Percentiles rank a stretch among this genome's conserved stretches.
Evolutionary conservation across 2,113 vertebrate genomes (phyloP).

Genomic region (Tamias sibiricus): DNA sequence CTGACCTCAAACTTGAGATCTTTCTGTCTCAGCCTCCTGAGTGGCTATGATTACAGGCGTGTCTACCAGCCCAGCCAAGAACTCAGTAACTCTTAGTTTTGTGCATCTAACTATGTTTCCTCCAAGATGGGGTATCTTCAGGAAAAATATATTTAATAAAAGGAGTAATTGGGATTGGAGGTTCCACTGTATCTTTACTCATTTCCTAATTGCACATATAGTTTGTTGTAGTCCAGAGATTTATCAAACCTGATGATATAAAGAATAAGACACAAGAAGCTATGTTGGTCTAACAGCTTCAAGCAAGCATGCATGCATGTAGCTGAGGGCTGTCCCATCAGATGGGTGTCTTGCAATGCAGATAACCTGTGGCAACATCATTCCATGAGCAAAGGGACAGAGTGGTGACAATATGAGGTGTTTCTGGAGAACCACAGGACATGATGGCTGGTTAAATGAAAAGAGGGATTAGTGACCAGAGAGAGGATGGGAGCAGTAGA

Average conservation of each 20-base stretch:
- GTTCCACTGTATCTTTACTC: background rate
- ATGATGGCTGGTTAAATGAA: background rate
- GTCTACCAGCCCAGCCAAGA: no score
- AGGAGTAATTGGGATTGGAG: background rate
- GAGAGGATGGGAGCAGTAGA: background rate
- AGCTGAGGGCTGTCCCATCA: background rate
- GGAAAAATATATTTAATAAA: background rate
- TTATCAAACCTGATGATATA: background rate
- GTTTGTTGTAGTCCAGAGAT: background rate
- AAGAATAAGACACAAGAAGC: background rate
- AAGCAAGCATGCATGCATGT: background rate
- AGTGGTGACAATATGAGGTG: fast-evolving
- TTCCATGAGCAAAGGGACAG: background rate
- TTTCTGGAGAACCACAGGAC: background rate
- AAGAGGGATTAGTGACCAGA: background rate
- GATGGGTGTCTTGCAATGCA: background rate
- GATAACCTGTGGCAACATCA: background rate
- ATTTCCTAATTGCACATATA: background rate
- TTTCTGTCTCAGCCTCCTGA: no score
- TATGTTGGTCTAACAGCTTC: background rate
- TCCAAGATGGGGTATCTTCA: background rate
- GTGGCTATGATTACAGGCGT: no score
- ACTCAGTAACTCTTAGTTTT: background rate
- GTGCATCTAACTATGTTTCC: background rate
- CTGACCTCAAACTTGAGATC: no score